A percentile compares a stretch with the other conserved stretches of the same genome.
Conservation (phyloP, 2,888 invertebrate genomes). For the Eupsilia transversa region DNA sequence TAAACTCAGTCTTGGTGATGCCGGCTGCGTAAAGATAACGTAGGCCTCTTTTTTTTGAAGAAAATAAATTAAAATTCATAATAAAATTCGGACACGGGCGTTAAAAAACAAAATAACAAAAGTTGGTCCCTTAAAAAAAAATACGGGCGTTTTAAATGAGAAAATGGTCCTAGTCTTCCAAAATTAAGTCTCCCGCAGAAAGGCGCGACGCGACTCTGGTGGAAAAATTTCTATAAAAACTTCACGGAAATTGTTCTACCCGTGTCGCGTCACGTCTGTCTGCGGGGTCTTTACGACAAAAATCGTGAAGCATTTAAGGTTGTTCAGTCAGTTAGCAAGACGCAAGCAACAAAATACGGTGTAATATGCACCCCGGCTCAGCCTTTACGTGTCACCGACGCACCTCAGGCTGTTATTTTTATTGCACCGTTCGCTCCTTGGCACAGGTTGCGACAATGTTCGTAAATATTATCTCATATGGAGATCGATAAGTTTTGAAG, state of each 20-base stretch:
- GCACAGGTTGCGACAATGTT: constrained; percentile 74
- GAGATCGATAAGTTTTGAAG: constrained; percentile 67
- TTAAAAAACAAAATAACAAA: neutral
- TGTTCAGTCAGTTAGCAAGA: neutral
- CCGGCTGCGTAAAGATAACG: neutral
- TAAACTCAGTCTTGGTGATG: neutral
- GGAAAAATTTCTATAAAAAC: too few relatives aligned
- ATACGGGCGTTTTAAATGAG: neutral
- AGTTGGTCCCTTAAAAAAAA: neutral
- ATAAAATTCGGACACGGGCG: neutral
- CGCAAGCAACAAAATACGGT: constrained; percentile 48
- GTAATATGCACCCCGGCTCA: constrained; percentile 54
- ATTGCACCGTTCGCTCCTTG: constrained; percentile 74
- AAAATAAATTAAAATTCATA: neutral
- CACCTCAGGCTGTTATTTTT: constrained; percentile 73
- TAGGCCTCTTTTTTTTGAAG: neutral
- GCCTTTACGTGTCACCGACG: constrained; percentile 66
- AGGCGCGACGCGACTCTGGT: too few relatives aligned
- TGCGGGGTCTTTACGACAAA: neutral
- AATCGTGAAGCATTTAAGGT: neutral
- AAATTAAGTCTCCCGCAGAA: too few relatives aligned
- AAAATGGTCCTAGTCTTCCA: neutral
- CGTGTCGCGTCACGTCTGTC: too few relatives aligned
- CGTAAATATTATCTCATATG: constrained; percentile 57
- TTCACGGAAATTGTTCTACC: too few relatives aligned